phyloP scores from a whole-genome alignment of 2,113 vertebrate genomes.

The Stegostoma tigrinum region DNA sequence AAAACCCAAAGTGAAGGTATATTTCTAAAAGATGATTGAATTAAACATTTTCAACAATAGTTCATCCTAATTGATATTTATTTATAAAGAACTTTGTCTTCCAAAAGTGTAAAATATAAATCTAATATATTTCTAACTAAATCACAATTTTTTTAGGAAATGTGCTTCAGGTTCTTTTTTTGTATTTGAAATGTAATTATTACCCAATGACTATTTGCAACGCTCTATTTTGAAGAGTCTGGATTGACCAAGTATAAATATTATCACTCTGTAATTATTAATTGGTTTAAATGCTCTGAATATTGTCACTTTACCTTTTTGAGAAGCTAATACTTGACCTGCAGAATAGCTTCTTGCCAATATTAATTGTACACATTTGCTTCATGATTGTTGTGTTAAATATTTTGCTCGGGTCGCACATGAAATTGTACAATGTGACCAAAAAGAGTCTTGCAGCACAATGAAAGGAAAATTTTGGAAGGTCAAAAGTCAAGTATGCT shows the following conservation, averaged over 20 bases:
- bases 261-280: not conserved
- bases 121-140: not conserved
- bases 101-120: not conserved
- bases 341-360: not conserved
- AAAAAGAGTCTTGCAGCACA: conserved; percentile 50
- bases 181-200: not conserved
- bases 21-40: too few relatives aligned
- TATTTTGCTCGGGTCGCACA: not conserved
- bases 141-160: not conserved
- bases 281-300: not conserved
- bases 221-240: not conserved
- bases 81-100: not conserved
- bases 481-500: conserved; percentile 48
- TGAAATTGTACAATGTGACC: not conserved
- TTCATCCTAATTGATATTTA: not conserved
- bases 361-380: not conserved
- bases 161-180: not conserved
- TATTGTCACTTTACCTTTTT: not conserved
- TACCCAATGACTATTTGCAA: not conserved
- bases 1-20: too few relatives aligned
- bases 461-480: conserved; percentile 60
- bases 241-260: not conserved
- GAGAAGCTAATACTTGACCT: not conserved
- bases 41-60: too few relatives aligned
- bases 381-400: not conserved